These are phyloP conservation scores for Cyprichromis sp. DNA, from an alignment of 2,113 vertebrate genomes.

Conservation along the genomic window DNA sequence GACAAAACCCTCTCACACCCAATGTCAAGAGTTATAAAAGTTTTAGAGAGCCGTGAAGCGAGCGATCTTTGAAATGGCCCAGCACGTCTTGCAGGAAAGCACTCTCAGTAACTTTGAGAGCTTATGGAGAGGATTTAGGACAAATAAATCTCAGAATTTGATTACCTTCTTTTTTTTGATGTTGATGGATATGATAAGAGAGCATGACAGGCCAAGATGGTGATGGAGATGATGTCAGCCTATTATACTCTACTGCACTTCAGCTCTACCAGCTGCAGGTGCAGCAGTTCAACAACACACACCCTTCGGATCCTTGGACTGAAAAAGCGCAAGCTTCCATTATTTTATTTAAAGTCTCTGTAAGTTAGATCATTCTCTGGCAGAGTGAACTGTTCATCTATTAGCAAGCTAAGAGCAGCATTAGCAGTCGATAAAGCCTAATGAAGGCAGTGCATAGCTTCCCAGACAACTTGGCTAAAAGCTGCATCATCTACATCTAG, in stretches of 20 bases:
- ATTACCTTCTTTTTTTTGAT: background rate
- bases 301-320: background rate
- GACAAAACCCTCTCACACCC: background rate
- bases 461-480: conserved; percentile 1
- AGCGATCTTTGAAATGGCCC: conserved; percentile 12
- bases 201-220: background rate
- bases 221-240: background rate
- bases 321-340: background rate
- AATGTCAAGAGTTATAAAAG: conserved; percentile 5
- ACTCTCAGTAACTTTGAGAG: background rate
- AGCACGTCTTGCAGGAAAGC: background rate
- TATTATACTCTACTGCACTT: background rate
- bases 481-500: background rate
- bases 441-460: background rate
- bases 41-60: background rate
- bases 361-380: background rate
- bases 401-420: conserved; percentile 7
- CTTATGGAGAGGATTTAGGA: background rate
- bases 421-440: conserved; percentile 7
- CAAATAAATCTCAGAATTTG: background rate
- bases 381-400: background rate
- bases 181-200: background rate
- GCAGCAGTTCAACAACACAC: background rate
- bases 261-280: background rate
- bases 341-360: background rate